These are phyloP conservation scores for Brachylomia viminalis DNA, from an alignment of 2,888 invertebrate genomes.

Conservation along the genomic window DNA sequence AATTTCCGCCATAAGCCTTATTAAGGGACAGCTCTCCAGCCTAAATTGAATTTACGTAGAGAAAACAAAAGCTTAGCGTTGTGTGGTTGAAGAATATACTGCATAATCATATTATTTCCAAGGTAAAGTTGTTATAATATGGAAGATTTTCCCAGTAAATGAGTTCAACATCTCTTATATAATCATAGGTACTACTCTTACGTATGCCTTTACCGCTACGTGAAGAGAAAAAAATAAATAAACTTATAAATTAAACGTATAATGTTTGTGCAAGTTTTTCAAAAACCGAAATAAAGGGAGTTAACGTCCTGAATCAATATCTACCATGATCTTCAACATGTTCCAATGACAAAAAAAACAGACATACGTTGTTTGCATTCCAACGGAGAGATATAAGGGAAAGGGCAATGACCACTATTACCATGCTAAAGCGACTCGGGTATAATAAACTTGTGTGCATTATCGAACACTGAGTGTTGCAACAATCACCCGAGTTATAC, in stretches of 20 bases:
- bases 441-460: conserved; percentile 72
- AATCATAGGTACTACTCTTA: too few relatives aligned
- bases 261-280: neutral
- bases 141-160: neutral
- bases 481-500: conserved; percentile 75
- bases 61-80: conserved; percentile 27
- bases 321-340: neutral
- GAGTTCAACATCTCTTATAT: neutral
- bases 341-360: neutral
- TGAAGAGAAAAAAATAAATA: neutral
- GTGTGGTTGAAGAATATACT: conserved; percentile 3
- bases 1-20: too few relatives aligned
- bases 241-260: neutral
- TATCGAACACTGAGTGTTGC: conserved; percentile 68
- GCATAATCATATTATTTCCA: conserved; percentile 7
- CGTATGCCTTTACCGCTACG: neutral
- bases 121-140: neutral
- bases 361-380: neutral
- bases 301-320: neutral
- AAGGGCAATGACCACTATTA: neutral
- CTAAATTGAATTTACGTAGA: conserved; percentile 27
- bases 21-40: conserved; percentile 21
- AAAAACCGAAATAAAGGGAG: neutral
- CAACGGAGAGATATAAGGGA: neutral
- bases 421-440: neutral